A percentile compares a stretch with the other conserved stretches of the same genome.
Conservation (phyloP, 2,888 invertebrate genomes). For the Gisinianus flammeolus region DNA sequence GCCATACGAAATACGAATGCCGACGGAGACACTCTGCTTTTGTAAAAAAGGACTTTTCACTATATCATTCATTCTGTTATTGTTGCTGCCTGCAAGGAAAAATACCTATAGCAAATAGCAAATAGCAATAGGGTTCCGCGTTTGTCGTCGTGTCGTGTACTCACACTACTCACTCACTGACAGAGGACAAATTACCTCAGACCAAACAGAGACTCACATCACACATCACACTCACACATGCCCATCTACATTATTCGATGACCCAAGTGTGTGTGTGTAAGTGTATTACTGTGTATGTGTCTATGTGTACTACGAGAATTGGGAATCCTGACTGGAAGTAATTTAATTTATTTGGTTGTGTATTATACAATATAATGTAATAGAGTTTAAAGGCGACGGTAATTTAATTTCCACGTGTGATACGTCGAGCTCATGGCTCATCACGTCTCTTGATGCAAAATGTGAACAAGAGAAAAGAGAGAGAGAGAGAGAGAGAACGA, state of each 20-base stretch:
- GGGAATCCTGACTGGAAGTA: background rate
- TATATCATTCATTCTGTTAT: background rate
- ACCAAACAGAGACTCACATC: too few relatives aligned
- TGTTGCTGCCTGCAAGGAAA: too few relatives aligned
- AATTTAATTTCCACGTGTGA: constrained; percentile 4
- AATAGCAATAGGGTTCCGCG: too few relatives aligned
- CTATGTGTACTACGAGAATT: background rate
- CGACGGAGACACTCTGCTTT: background rate
- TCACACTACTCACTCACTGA: too few relatives aligned
- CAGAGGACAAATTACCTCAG: too few relatives aligned
- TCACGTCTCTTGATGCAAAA: background rate
- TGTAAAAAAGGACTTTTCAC: background rate
- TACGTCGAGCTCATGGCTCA: background rate
- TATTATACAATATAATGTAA: too few relatives aligned
- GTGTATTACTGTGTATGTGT: background rate
- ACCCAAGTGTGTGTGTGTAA: too few relatives aligned
- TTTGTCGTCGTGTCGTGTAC: too few relatives aligned
- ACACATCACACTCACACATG: too few relatives aligned
- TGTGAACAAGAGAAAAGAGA: background rate
- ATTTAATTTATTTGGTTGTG: background rate
- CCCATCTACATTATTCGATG: too few relatives aligned
- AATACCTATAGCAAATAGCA: too few relatives aligned
- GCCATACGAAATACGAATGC: too few relatives aligned
- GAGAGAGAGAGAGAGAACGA: background rate
- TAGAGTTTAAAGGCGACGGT: background rate